Percentiles rank a stretch among this genome's conserved stretches.
phyloP scores from a whole-genome alignment of 2,797 vertebrate species.

The Notamacropus eugenii region DNA sequence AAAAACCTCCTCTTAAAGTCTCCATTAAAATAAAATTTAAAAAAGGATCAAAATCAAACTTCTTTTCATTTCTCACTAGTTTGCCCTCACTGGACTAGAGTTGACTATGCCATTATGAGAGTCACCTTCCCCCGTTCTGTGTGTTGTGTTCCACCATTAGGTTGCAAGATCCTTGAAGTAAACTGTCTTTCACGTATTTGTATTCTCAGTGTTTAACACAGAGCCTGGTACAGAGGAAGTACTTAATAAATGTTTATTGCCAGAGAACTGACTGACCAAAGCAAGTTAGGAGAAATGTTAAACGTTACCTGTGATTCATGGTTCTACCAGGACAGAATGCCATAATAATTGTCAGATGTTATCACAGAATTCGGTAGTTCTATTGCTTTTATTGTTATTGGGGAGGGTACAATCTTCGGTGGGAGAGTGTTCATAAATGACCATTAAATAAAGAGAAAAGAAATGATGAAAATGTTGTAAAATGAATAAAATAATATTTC shows the following conservation, averaged over 20 bases:
- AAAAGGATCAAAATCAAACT: background rate
- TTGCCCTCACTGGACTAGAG: background rate
- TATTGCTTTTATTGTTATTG: background rate
- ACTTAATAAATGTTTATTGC: background rate
- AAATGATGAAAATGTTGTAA: background rate
- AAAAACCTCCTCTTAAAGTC: background rate
- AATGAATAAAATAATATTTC: background rate
- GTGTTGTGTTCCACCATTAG: background rate
- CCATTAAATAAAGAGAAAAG: background rate
- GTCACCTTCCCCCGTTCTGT: no score
- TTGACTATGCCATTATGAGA: background rate
- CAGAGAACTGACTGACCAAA: background rate
- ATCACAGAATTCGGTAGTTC: no score
- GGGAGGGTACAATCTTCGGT: background rate
- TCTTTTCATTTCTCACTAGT: background rate
- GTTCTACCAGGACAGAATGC: background rate
- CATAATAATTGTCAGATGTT: background rate
- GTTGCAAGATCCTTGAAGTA: background rate
- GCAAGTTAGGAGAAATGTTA: background rate
- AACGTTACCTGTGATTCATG: background rate
- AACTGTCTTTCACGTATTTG: background rate
- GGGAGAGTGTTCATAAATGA: background rate
- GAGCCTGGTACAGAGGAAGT: background rate
- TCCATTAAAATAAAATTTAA: background rate
- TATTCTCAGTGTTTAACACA: background rate